Conservation (phyloP, 2,888 invertebrate species). For the Acronicta alni region DNA sequence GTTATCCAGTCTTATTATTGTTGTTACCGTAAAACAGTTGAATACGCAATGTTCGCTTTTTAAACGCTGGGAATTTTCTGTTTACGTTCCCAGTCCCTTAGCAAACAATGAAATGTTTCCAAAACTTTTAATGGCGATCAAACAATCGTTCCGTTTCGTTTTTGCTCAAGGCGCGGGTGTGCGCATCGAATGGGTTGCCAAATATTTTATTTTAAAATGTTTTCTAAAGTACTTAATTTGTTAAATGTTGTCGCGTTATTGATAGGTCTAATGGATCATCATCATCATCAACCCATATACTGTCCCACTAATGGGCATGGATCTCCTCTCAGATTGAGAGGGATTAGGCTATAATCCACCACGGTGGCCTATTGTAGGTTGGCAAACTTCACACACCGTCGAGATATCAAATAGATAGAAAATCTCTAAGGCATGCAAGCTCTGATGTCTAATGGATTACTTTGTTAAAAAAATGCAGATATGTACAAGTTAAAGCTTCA, state of each 20-base stretch:
- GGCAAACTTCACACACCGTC: too few species aligned
- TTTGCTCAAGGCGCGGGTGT: slow-evolving; percentile 56
- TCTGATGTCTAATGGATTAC: too few species aligned
- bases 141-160: slow-evolving; percentile 78
- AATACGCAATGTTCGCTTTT: slow-evolving; percentile 54
- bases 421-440: too few species aligned
- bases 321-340: too few species aligned
- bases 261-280: slow-evolving; percentile 50
- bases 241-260: slow-evolving; percentile 65
- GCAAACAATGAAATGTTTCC: slow-evolving; percentile 77
- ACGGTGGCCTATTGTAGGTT: too few species aligned
- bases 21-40: slow-evolving; percentile 53
- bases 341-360: too few species aligned
- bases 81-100: slow-evolving; percentile 68
- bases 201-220: slow-evolving; percentile 59
- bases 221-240: slow-evolving; percentile 67
- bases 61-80: slow-evolving; percentile 66
- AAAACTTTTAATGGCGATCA: slow-evolving; percentile 86
- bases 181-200: slow-evolving; percentile 61
- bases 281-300: too few species aligned
- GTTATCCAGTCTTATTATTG: slow-evolving; percentile 41
- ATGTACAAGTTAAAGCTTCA: too few species aligned
- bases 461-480: too few species aligned
- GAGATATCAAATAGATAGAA: too few species aligned
- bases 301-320: too few species aligned